These are phyloP conservation scores for Stichopus chloronotus DNA, from an alignment of 35 echinoderm and acorn worm genomes.

Conservation along the genomic window DNA sequence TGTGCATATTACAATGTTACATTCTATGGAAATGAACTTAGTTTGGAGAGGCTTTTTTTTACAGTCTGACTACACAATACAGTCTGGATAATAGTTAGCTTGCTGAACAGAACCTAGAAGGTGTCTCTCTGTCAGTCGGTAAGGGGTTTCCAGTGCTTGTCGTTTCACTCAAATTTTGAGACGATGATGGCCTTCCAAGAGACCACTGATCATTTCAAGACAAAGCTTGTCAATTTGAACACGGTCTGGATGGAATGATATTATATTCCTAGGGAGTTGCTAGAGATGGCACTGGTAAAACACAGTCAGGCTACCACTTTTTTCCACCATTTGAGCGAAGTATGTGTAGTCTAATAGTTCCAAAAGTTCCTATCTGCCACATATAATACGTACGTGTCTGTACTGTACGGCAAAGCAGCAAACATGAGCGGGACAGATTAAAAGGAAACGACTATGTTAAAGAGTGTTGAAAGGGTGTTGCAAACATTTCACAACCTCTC, in stretches of 20 bases:
- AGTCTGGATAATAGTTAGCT: not conserved
- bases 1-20: conserved; percentile 16
- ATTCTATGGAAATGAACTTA: not conserved
- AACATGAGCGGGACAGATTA: too few species aligned
- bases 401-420: too few species aligned
- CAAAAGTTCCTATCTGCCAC: conserved; percentile 24
- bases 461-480: too few species aligned
- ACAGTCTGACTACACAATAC: conserved; percentile 35
- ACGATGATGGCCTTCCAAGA: conserved; percentile 1
- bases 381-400: too few species aligned
- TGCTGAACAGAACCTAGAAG: not conserved
- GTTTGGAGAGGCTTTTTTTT: conserved; percentile 35
- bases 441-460: too few species aligned
- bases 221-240: not conserved
- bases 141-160: not conserved
- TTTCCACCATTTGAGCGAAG: conserved; percentile 47
- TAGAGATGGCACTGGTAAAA: conserved; percentile 20
- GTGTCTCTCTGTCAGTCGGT: conserved; percentile 38
- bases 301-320: conserved; percentile 20
- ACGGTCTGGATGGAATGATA: not conserved
- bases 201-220: not conserved
- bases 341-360: conserved; percentile 29
- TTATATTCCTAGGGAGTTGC: too few species aligned
- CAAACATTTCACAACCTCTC: too few species aligned
- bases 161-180: not conserved